Conservation (phyloP, 2,888 invertebrate species). For the Folsomia candida region DNA sequence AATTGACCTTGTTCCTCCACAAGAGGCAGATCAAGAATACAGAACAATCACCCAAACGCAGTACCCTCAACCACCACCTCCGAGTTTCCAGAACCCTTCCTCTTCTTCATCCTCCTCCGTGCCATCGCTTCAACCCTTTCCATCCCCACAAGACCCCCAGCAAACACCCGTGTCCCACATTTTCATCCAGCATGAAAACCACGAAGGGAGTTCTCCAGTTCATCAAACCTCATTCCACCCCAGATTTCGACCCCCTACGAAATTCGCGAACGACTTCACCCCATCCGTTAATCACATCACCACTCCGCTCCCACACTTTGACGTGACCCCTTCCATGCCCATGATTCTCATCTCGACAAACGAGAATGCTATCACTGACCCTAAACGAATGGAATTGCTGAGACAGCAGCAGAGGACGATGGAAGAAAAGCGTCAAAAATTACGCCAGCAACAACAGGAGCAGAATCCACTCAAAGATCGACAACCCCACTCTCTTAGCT, state of each 20-base stretch:
- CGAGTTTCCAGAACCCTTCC: slow-evolving; percentile 5
- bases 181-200: slow-evolving; percentile 27
- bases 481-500: slow-evolving; percentile 27
- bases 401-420: slow-evolving; percentile 25
- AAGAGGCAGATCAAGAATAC: no score
- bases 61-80: slow-evolving; percentile 10
- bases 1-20: no score
- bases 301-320: slow-evolving; percentile 35
- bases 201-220: not conserved
- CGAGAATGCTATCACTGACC: slow-evolving; percentile 48
- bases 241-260: slow-evolving; percentile 39
- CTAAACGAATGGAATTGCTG: slow-evolving; percentile 33
- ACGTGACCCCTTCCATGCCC: slow-evolving; percentile 45
- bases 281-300: slow-evolving; percentile 20
- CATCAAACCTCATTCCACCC: slow-evolving; percentile 30
- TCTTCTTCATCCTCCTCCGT: slow-evolving; percentile 6
- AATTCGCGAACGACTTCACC: slow-evolving; percentile 37
- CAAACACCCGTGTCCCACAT: slow-evolving; percentile 28
- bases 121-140: slow-evolving; percentile 2
- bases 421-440: slow-evolving; percentile 20
- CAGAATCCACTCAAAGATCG: slow-evolving; percentile 23
- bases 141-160: slow-evolving; percentile 4
- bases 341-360: slow-evolving; percentile 48
- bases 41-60: slow-evolving; percentile 28
- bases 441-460: slow-evolving; percentile 25